Base-by-base conservation (phyloP, 2,797 vertebrate genomes). In the Acestrorhynchus altus region DNA sequence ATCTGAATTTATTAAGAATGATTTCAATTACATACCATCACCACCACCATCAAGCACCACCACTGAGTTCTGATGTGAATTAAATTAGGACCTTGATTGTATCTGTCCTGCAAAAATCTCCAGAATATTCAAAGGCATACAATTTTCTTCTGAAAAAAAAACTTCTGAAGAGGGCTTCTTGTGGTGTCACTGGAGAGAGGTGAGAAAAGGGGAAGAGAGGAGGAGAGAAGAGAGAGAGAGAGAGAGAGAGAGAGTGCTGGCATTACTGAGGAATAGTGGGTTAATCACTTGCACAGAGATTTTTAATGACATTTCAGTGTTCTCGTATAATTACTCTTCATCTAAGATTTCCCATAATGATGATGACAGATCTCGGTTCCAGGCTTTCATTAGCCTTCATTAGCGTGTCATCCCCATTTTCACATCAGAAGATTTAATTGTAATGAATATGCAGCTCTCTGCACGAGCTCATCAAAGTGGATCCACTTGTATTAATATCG, bases 401-500 rank as follows among this genome's bases (percentile, higher is more conserved):
- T 99, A 99, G 96, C 95, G 96, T 98, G 98, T 98, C 98, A 97
- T 97, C 96, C 96, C 96, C 95, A 97, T 97, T 98, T n/a, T 96
- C 96, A 98, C 96, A 98, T 99, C 97, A 99, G 94, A 97, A 96
- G 96, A 96, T 99, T 99, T 98, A 99, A 99, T 99, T 99, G 97
- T 99, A 97, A 99, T 98, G 96, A 97, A 98, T 98, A 98, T 98
- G 96, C 96, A 94, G 95, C 95, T 96, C 96, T 96, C 96, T 93
- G 94, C 95, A 94, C 95, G 95, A 96, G 95, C 96, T 99, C 98
- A 99, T 99, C 97, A 99, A 99, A 99, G 97, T 99, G 96, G 97
- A 99, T 98, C 97, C 97, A 98, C 97, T 98, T 99, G 96, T 99
- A 99, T 99, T 99, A 98, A 99, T 99, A 99, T 97, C 96, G 96